Evolutionary conservation across 64 coral and sea anemone genomes (phyloP).

Genomic region (Hydrozoanthus tunicans): DNA sequence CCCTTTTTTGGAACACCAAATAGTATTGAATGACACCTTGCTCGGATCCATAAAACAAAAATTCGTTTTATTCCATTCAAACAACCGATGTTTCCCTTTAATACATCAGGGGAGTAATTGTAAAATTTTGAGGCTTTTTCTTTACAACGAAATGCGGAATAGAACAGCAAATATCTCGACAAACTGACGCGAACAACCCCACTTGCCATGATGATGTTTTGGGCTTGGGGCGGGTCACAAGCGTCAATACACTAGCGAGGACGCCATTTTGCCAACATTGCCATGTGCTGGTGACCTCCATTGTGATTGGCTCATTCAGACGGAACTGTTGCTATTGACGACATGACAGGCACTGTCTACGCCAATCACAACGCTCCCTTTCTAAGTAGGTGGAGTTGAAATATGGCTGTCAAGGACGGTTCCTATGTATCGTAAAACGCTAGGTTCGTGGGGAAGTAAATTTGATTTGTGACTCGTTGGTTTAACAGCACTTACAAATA

Average conservation of each 20-base stretch:
- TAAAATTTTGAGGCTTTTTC: constrained; percentile 53
- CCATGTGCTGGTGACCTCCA: constrained; percentile 54
- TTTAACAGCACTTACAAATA: too few species aligned
- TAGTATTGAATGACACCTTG: constrained; percentile 99
- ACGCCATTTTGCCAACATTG: constrained; percentile 94
- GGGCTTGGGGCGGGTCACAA: constrained; percentile 98
- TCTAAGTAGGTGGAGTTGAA: constrained; percentile 37
- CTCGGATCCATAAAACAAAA: constrained; percentile 77
- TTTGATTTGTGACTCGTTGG: too few species aligned
- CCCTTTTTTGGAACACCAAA: constrained; percentile 99
- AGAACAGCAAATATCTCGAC: constrained; percentile 60
- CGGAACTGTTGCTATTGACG: constrained; percentile 49
- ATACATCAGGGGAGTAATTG: constrained; percentile 31
- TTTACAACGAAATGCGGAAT: constrained; percentile 49
- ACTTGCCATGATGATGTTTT: constrained; percentile 95
- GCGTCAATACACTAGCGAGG: constrained; percentile 82
- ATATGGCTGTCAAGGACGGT: not conserved
- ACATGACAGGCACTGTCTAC: not conserved
- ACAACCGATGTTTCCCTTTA: constrained; percentile 34
- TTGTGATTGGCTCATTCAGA: constrained; percentile 34
- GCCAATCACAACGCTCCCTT: constrained; percentile 9
- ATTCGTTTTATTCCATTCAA: constrained; percentile 88
- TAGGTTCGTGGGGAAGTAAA: too few species aligned
- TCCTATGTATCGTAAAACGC: too few species aligned
- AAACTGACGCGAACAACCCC: constrained; percentile 79